These are phyloP conservation scores for Gambusia yucatana DNA, from an alignment of 2,797 vertebrate genomes.

Conservation along the genomic window DNA sequence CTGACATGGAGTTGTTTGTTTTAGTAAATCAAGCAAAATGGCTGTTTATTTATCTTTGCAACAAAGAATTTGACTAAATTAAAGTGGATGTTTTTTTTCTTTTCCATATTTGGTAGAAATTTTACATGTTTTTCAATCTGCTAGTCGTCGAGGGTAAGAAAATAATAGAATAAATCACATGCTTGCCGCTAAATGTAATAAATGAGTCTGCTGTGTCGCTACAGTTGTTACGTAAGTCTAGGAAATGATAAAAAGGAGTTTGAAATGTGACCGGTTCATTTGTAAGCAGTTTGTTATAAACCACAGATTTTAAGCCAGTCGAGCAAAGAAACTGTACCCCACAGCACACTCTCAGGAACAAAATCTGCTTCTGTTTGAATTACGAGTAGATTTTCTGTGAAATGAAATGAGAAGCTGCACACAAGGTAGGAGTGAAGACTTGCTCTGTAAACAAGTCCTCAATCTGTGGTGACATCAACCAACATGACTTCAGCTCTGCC, in stretches of 20 bases:
- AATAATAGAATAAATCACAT: conserved; percentile 3
- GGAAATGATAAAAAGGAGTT: background rate
- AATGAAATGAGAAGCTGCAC: conserved; percentile 15
- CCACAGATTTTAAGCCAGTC: conserved; percentile 24
- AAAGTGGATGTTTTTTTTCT: conserved; percentile 19
- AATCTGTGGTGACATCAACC: conserved; percentile 25
- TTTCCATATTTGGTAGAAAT: conserved; percentile 29
- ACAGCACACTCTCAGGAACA: conserved; percentile 16
- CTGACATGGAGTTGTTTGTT: conserved; percentile 47
- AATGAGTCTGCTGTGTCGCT: background rate
- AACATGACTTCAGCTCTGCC: conserved; percentile 34
- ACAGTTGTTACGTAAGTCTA: background rate
- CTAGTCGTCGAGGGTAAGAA: background rate
- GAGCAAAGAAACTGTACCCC: conserved; percentile 36
- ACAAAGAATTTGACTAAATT: conserved; percentile 30
- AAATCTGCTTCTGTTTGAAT: conserved; percentile 42
- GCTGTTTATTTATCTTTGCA: conserved; percentile 52
- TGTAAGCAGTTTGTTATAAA: background rate
- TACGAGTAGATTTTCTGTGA: conserved; percentile 65
- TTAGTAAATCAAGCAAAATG: conserved; percentile 42
- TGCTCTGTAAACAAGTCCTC: conserved; percentile 63
- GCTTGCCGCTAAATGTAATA: background rate
- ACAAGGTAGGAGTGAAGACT: conserved; percentile 4
- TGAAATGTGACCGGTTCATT: background rate
- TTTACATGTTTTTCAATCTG: conserved; percentile 26